Conservation (phyloP, 1,140 invertebrate genomes). For the Paracyclopina nana region DNA sequence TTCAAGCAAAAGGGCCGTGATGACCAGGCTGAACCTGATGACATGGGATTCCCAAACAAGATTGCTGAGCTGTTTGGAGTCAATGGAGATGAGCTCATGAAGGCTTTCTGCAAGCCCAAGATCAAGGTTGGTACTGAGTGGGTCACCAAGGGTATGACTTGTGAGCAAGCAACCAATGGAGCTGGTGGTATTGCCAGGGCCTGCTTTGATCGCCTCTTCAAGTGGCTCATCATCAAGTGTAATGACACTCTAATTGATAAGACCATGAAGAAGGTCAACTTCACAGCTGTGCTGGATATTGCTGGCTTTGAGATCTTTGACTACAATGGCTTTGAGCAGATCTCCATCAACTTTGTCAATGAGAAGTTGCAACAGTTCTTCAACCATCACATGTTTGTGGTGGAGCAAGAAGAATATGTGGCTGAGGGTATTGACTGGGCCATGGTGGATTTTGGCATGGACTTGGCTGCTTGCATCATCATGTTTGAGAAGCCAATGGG, state of each 20-base stretch:
- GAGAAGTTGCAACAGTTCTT: slow-evolving; percentile 95
- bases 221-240: slow-evolving; percentile 92
- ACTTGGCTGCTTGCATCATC: slow-evolving; percentile 86
- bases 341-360: slow-evolving; percentile 97
- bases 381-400: slow-evolving; percentile 95
- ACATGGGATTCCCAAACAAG: slow-evolving; percentile 38
- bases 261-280: slow-evolving; percentile 89
- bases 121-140: slow-evolving; percentile 99
- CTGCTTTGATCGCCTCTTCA: slow-evolving; percentile 91
- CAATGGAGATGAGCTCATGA: slow-evolving; percentile 70
- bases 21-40: slow-evolving; percentile 97
- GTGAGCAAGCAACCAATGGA: slow-evolving; percentile 46
- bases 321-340: slow-evolving; percentile 93
- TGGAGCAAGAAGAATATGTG: slow-evolving; percentile 51
- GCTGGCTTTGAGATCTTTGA: slow-evolving; percentile 99
- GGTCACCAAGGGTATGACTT: slow-evolving; percentile 94
- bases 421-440: slow-evolving; percentile 58
- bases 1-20: slow-evolving; percentile 99
- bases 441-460: slow-evolving; percentile 71
- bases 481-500: slow-evolving; percentile 92
- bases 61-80: slow-evolving; percentile 47
- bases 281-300: slow-evolving; percentile 99
- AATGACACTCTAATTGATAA: slow-evolving; percentile 88
- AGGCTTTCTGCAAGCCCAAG: slow-evolving; percentile 88
- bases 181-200: slow-evolving; percentile 92